A percentile compares a stretch with the other conserved stretches of the same genome.
These are phyloP conservation scores for Drosophila albomicans DNA, from an alignment of 1,140 invertebrate genomes.

Conservation along the genomic window DNA sequence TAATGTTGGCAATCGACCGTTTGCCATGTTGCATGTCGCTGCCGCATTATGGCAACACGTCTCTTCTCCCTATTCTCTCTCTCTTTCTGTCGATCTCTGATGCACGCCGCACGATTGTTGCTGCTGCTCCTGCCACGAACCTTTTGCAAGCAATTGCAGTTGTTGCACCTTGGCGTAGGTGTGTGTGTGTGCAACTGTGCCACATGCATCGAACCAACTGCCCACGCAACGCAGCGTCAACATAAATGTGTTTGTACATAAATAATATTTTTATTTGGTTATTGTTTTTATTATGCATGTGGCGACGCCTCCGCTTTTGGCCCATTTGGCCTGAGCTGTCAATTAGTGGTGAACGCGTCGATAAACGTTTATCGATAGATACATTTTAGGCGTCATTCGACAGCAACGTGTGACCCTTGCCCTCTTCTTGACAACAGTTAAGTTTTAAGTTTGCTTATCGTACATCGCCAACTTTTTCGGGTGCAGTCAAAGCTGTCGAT, in stretches of 20 bases:
- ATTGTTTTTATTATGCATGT: constrained; percentile 41
- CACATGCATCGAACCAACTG: constrained; percentile 3
- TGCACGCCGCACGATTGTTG: constrained; percentile 63
- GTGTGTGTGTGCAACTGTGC: background rate
- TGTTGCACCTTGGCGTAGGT: constrained; percentile 22
- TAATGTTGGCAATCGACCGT: constrained; percentile 39
- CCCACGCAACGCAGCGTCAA: constrained; percentile 45
- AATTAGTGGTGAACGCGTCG: constrained; percentile 35
- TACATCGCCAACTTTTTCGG: background rate
- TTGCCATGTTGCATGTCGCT: constrained; percentile 44
- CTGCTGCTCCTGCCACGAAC: constrained; percentile 7
- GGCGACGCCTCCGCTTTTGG: constrained; percentile 28
- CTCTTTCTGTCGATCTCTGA: constrained; percentile 34
- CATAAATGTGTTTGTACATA: constrained; percentile 31
- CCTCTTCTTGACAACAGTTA: background rate
- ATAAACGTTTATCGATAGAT: constrained; percentile 18
- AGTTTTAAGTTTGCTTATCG: background rate
- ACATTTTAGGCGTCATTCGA: background rate
- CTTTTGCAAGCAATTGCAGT: background rate
- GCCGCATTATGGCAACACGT: constrained; percentile 54
- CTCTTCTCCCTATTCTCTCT: constrained; percentile 1
- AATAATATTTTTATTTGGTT: constrained; percentile 67
- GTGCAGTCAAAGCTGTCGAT: background rate
- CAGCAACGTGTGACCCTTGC: background rate
- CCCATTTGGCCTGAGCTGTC: constrained; percentile 35